These are phyloP conservation scores for Alexandromys fortis DNA, from an alignment of 2,113 vertebrate species.

Conservation along the genomic window DNA sequence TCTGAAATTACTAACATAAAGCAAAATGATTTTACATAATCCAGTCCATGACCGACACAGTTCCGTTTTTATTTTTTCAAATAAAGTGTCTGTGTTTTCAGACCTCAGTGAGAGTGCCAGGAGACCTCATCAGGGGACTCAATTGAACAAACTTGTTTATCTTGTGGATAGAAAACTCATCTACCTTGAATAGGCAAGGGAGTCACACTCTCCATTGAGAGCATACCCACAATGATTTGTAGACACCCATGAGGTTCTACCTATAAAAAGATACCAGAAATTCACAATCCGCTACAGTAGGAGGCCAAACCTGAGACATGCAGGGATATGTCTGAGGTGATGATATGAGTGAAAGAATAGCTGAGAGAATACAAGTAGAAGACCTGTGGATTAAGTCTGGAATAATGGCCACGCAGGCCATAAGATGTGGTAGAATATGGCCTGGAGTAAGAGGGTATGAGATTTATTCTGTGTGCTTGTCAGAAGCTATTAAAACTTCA, in stretches of 20 bases:
- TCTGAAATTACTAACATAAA: neutral
- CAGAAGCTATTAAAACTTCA: neutral
- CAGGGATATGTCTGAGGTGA: neutral
- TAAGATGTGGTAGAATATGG: neutral
- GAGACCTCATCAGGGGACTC: no score
- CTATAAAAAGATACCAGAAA: neutral
- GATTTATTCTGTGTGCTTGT: neutral
- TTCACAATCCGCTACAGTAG: neutral
- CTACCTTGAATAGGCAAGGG: neutral
- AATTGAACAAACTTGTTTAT: neutral
- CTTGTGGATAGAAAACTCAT: neutral
- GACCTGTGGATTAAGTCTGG: neutral
- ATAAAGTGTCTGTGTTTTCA: no score
- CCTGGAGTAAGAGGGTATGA: neutral
- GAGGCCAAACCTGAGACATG: no score
- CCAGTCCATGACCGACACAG: neutral
- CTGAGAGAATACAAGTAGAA: neutral
- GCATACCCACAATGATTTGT: neutral
- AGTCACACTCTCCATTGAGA: no score
- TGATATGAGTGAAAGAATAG: neutral
- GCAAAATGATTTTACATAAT: neutral
- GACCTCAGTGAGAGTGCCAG: no score
- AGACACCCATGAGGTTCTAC: rapidly evolving
- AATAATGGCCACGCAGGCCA: neutral
- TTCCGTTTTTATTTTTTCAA: neutral